Percentiles rank a stretch among this genome's conserved stretches.
These are phyloP conservation scores for Phyllotreta cruciferae DNA, from an alignment of 2,888 invertebrate genomes.

Conservation along the genomic window DNA sequence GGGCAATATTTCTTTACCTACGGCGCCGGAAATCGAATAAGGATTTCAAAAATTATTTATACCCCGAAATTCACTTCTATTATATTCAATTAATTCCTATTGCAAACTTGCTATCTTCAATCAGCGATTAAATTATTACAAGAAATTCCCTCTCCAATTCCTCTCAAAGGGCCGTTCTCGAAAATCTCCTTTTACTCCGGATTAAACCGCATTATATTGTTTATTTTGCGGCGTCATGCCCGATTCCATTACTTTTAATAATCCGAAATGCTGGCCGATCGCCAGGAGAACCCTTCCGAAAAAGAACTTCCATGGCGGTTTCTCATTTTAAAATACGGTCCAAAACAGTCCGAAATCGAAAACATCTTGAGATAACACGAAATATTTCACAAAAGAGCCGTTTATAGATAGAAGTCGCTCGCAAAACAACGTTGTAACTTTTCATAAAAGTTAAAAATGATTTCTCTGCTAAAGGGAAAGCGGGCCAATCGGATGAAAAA, in stretches of 20 bases:
- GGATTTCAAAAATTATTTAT: no score
- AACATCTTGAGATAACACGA: slow-evolving; percentile 31
- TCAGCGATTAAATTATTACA: no score
- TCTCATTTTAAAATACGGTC: slow-evolving; percentile 31
- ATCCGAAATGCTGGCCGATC: slow-evolving; percentile 10
- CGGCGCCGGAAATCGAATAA: no score
- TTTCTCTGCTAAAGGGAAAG: slow-evolving; percentile 16
- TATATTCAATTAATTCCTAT: no score
- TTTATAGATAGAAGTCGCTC: slow-evolving; percentile 22
- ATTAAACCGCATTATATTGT: slow-evolving; percentile 4
- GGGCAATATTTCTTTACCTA: slow-evolving; percentile 37
- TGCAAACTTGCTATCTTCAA: no score
- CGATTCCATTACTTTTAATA: slow-evolving; percentile 28
- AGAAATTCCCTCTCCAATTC: no score
- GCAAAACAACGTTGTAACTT: slow-evolving; percentile 23
- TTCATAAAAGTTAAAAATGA: slow-evolving; percentile 23
- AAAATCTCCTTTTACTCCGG: background rate
- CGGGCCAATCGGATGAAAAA: slow-evolving; percentile 1
- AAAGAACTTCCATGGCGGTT: slow-evolving; percentile 15
- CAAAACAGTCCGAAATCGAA: slow-evolving; percentile 28
- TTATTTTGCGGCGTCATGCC: slow-evolving; percentile 15
- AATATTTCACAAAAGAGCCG: slow-evolving; percentile 26
- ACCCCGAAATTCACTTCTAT: no score
- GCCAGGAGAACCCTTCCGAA: slow-evolving; percentile 18
- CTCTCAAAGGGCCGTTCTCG: no score